Evolutionary conservation across 1,140 invertebrate genomes (phyloP).

Genomic region (Rhopalosiphum padi): DNA sequence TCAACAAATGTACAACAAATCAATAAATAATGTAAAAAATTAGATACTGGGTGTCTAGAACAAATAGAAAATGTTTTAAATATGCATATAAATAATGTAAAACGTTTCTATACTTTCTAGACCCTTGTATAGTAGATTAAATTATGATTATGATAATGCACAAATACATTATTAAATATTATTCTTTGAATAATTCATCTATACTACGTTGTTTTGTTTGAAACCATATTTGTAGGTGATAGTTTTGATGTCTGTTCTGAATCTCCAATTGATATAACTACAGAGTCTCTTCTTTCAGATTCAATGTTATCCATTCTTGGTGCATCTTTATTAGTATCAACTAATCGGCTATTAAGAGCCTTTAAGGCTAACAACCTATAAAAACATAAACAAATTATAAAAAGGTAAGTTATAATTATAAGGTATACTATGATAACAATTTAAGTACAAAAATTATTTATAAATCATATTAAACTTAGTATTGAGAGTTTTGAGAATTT

Average conservation of each 20-base stretch:
- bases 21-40: background rate
- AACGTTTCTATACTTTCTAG: background rate
- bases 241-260: background rate
- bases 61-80: background rate
- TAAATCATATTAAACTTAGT: background rate
- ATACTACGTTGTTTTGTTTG: constrained; percentile 21
- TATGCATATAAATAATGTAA: background rate
- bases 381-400: constrained; percentile 14
- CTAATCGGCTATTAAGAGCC: constrained; percentile 47
- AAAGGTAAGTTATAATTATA: background rate
- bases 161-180: background rate
- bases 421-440: background rate
- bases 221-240: background rate
- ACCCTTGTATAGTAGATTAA: background rate
- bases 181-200: background rate
- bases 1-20: constrained; percentile 32
- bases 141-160: background rate
- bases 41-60: background rate
- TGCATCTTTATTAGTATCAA: constrained; percentile 24
- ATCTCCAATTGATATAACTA: constrained; percentile 48
- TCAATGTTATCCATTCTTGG: background rate
- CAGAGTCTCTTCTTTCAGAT: constrained; percentile 30
- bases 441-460: background rate
- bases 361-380: constrained; percentile 39
- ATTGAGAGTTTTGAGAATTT: background rate